These are phyloP conservation scores for Cataglyphis cursor DNA, from an alignment of 2,888 invertebrate species.

Conservation along the genomic window DNA sequence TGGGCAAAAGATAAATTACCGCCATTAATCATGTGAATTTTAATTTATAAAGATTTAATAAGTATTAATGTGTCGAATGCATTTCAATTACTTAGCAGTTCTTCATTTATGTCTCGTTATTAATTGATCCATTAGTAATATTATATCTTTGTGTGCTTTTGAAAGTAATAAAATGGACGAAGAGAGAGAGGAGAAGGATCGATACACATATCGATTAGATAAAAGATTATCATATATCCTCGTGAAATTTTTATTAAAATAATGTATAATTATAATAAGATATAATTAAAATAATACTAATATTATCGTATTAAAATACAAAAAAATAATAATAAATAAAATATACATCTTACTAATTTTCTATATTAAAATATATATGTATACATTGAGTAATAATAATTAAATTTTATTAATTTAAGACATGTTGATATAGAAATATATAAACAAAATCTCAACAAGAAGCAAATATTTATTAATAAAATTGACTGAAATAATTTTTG, in stretches of 20 bases:
- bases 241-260: not conserved
- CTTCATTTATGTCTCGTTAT: constrained; percentile 27
- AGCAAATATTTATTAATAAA: not conserved
- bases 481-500: not conserved
- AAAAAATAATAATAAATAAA: not conserved
- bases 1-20: constrained; percentile 9
- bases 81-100: constrained; percentile 31
- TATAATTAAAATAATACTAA: constrained; percentile 8
- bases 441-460: not conserved
- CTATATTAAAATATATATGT: not conserved
- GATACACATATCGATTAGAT: constrained; percentile 25
- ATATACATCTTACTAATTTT: no score
- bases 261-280: not conserved
- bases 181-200: not conserved
- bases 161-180: constrained; percentile 30
- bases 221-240: not conserved
- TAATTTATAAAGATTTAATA: constrained; percentile 39
- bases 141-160: constrained; percentile 29
- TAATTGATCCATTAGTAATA: constrained; percentile 48
- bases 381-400: not conserved
- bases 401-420: not conserved
- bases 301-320: not conserved
- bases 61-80: constrained; percentile 28
- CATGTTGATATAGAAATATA: not conserved
- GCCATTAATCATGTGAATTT: constrained; percentile 28